Conservation (phyloP, 2,888 invertebrate genomes). For the Pristionchus maxplancki region DNA sequence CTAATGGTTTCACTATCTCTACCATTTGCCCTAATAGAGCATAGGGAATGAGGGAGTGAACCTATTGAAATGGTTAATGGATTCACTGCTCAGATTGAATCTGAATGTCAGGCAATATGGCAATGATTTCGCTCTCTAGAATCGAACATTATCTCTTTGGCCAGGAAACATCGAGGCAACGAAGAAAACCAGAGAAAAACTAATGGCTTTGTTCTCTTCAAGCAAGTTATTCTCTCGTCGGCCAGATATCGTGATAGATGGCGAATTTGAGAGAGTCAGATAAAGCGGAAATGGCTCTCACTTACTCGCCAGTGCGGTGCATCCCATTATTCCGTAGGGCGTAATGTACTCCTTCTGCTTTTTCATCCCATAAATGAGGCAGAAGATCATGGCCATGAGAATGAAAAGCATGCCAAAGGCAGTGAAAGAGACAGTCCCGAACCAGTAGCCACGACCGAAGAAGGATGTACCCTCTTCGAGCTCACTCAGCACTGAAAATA, state of each 20-base stretch:
- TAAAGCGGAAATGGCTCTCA: not conserved
- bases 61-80: too few species aligned
- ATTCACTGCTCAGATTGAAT: too few species aligned
- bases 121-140: too few species aligned
- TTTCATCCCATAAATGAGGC: constrained; percentile 41
- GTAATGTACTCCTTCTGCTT: constrained; percentile 38
- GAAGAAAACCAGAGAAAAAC: too few species aligned
- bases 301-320: constrained; percentile 46
- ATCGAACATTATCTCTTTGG: too few species aligned
- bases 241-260: not conserved
- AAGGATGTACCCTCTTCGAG: constrained; percentile 45
- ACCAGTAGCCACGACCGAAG: constrained; percentile 50
- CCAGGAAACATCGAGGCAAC: too few species aligned
- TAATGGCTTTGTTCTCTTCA: too few species aligned
- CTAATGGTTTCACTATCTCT: not conserved
- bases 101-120: too few species aligned
- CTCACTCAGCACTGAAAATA: constrained; percentile 46
- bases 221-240: not conserved
- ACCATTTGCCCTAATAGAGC: not conserved
- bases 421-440: constrained; percentile 49
- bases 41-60: too few species aligned
- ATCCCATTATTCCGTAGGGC: constrained; percentile 30
- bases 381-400: constrained; percentile 39
- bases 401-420: constrained; percentile 49
- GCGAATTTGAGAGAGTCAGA: not conserved